These are phyloP conservation scores for Hydrolagus affinis DNA, from an alignment of 2,113 vertebrate genomes.

Conservation along the genomic window DNA sequence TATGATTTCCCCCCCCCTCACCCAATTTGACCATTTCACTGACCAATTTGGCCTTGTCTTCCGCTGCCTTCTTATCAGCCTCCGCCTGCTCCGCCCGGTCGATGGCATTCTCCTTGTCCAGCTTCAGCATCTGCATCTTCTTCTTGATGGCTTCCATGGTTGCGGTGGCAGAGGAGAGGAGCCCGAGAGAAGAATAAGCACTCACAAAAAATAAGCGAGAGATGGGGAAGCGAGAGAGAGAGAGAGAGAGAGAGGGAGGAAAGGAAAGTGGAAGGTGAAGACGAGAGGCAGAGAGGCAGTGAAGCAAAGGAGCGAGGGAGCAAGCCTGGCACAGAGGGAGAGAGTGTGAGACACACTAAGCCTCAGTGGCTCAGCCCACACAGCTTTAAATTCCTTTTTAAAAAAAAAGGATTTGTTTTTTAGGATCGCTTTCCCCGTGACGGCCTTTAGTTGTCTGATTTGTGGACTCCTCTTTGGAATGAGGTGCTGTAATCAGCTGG, in stretches of 20 bases:
- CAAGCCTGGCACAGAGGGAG: not conserved
- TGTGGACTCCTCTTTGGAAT: constrained; percentile 50
- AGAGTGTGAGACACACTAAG: not conserved
- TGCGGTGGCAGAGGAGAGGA: not conserved
- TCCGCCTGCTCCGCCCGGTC: constrained; percentile 59
- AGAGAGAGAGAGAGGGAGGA: too few species aligned
- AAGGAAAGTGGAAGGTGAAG: not conserved
- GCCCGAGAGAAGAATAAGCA: not conserved
- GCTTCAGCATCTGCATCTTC: constrained; percentile 52
- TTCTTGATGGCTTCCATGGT: constrained; percentile 30
- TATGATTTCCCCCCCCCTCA: not conserved
- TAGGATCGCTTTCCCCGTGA: constrained; percentile 54
- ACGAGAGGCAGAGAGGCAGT: not conserved
- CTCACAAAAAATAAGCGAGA: not conserved
- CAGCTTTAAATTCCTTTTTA: constrained; percentile 59
- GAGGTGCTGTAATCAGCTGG: constrained; percentile 52
- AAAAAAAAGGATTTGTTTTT: constrained; percentile 51
- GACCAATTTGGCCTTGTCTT: constrained; percentile 75
- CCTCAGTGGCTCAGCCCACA: constrained; percentile 11
- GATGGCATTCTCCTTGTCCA: constrained; percentile 91
- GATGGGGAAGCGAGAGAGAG: not conserved
- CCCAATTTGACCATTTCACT: constrained; percentile 34
- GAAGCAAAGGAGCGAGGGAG: not conserved
- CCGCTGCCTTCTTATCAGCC: constrained; percentile 13
- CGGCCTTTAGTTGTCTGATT: constrained; percentile 50